Base-by-base conservation (phyloP, 2,888 invertebrate genomes). In the Aelia acuminata region DNA sequence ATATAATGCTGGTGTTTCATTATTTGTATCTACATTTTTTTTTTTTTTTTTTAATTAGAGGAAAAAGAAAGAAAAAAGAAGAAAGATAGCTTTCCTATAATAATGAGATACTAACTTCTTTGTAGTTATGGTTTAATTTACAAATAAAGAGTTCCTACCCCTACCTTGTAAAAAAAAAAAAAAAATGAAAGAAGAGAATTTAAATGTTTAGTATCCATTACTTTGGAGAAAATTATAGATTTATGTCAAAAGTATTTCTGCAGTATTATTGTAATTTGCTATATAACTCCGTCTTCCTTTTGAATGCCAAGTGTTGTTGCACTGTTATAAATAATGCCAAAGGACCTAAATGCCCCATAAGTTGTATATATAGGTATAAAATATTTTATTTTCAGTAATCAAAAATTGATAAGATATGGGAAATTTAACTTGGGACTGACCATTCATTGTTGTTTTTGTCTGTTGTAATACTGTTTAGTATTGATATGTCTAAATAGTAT, bases 241-340 rank as follows among this genome's bases (percentile, higher is more conserved):
- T 43, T 80, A 80, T 43, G 22, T 47, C n/a, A 39, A 43, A 43
- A 80, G 80, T 80, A 80, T 80, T 80, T 80, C 43, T 80, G 80
- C 80, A 80, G 80, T 80, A 80, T 80, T 80, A 80, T 80, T 80
- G 80, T 80, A 22, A 80, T 80, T 80, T 80, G 80, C 43, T 80
- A 11, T n/a, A 43, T 80, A 47, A 80, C 39, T 80, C 80, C 80
- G 87, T 87, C 87, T 87, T 87, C 87, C 87, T 87, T 87, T 87
- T 80, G 47, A 63, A 87, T 63, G 87, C 87, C 70, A 87, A 87
- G 35, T 87, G 57, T 85, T 57, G 57, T 70, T 87, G 43, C 57
- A 43, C 26, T 39, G 31, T 50, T 63, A 47, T 87, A 48, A 70
- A 87, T 84, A 22, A 84, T 87, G 70, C 87, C 87, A 87, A 87